Evolutionary conservation across 2,797 vertebrate genomes (phyloP).

Genomic region (Sphenodon punctatus): DNA sequence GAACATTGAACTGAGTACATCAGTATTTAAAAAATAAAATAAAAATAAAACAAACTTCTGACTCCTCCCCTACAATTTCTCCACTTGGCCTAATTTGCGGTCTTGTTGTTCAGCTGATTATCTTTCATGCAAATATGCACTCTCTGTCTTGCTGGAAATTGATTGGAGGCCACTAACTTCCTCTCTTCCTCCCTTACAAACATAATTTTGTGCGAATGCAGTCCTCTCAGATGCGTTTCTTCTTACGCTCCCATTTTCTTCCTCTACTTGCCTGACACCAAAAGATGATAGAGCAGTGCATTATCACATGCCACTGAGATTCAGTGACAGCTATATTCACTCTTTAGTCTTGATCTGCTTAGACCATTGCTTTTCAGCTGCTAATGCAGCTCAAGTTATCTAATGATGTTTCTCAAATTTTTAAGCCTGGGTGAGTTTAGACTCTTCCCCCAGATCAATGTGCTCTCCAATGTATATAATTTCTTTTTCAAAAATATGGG

Average conservation of each 20-base stretch:
- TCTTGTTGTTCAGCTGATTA: too few species aligned
- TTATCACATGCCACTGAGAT: not conserved
- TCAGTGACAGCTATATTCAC: not conserved
- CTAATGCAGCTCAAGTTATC: conserved; percentile 49
- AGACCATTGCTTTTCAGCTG: conserved; percentile 37
- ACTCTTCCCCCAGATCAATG: conserved; percentile 44
- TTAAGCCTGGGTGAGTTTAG: conserved; percentile 60
- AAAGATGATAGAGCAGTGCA: conserved; percentile 28
- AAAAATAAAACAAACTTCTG: not conserved
- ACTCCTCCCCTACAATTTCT: not conserved
- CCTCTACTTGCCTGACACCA: not conserved
- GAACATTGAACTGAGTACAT: not conserved
- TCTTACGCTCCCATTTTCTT: not conserved
- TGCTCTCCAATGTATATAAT: conserved; percentile 34
- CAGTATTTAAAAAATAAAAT: not conserved
- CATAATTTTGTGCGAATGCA: not conserved
- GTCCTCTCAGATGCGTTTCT: conserved; percentile 1
- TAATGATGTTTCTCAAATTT: conserved; percentile 47
- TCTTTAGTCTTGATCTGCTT: conserved; percentile 31
- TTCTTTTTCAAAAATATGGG: conserved; percentile 49
- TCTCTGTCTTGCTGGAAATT: not conserved
- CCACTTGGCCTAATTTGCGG: not conserved
- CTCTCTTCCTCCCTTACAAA: not conserved
- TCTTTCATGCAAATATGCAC: too few species aligned
- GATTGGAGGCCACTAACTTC: too few species aligned